Evolutionary conservation across 2,888 invertebrate species (phyloP).

Genomic region (Electrophaes corylata): DNA sequence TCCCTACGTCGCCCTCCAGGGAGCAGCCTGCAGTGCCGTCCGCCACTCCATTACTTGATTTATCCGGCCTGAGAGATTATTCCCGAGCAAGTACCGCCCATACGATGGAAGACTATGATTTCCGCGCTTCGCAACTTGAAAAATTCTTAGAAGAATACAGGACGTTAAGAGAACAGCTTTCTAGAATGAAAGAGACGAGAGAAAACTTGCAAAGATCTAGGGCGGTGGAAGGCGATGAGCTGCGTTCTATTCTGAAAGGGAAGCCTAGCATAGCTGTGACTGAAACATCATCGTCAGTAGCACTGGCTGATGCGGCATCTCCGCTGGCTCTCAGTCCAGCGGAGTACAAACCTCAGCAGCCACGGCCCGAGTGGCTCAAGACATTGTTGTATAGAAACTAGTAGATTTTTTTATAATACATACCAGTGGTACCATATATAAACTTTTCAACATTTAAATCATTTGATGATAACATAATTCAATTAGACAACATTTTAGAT

Average conservation of each 20-base stretch:
- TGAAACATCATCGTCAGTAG: slow-evolving; percentile 74
- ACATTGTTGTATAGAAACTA: slow-evolving; percentile 77
- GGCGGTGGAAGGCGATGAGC: slow-evolving; percentile 78
- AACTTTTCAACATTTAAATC: slow-evolving; percentile 46
- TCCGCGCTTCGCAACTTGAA: slow-evolving; percentile 91
- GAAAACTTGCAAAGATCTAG: slow-evolving; percentile 85
- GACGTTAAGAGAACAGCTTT: slow-evolving; percentile 89
- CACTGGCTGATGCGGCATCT: slow-evolving; percentile 71
- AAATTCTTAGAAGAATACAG: slow-evolving; percentile 92
- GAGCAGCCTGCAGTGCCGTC: slow-evolving; percentile 74
- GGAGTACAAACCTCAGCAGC: slow-evolving; percentile 71
- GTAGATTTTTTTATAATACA: slow-evolving; percentile 44
- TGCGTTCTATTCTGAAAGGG: slow-evolving; percentile 83
- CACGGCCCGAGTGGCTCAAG: slow-evolving; percentile 75
- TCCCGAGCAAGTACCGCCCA: slow-evolving; percentile 71
- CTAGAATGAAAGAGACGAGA: slow-evolving; percentile 91
- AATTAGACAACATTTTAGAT: slow-evolving; percentile 44
- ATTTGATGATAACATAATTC: slow-evolving; percentile 40
- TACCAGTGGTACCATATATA: slow-evolving; percentile 24
- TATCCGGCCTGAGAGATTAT: slow-evolving; percentile 82
- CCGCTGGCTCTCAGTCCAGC: slow-evolving; percentile 72
- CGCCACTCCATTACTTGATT: slow-evolving; percentile 86
- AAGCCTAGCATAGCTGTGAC: slow-evolving; percentile 82
- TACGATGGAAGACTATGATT: slow-evolving; percentile 87
- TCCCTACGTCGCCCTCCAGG: slow-evolving; percentile 87